Base-by-base conservation (phyloP, 2,888 invertebrate genomes). In the Lampropteryx suffumata region DNA sequence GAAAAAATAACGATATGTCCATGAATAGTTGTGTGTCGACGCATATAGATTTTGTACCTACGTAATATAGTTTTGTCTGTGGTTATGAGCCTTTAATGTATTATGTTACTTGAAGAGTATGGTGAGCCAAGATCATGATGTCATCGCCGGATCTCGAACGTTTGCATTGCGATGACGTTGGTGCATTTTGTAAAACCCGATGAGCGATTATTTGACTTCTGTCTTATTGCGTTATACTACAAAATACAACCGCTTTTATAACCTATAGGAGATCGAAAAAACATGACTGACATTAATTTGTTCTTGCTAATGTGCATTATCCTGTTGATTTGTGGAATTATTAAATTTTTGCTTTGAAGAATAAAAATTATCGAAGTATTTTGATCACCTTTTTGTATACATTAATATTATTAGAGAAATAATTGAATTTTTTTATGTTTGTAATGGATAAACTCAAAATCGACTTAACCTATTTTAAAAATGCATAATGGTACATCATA, bases 91-190 rank as follows among this genome's bases (percentile, higher is more conserved):
- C 14, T 51, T 36, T 37, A 26, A 17, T 2, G 17, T 46, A 37
- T 21, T 45, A 27, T 44, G 17, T 42, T 9, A 4, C 17, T 12
- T 43, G 13, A 37, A 34, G 35, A 35, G 32, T 17, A 33, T 52
- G 35, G 45, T 64, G 56, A 51, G 51, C 59, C 62, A 59, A 59
- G 44, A 61, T 39, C 55, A 61, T 76, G 73, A 74, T 71, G 67
- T 76, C 75, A 74, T 64, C 50, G 53, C 35, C 41, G 30, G 53
- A 61, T 57, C 47, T 50, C 24, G 29, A 24, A 30, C 44, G 49
- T 54, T 56, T 51, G 54, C 43, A 21, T 27, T 53, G 24, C 11
- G 43, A 50, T 57, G 42, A 53, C 17, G 42, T 50, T 46, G 57
- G 40, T 61, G 65, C 63, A 61, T 56, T 55, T 34, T 8, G 45